These are phyloP conservation scores for Tiliqua scincoides DNA, from an alignment of 2,113 vertebrate genomes.

Conservation along the genomic window DNA sequence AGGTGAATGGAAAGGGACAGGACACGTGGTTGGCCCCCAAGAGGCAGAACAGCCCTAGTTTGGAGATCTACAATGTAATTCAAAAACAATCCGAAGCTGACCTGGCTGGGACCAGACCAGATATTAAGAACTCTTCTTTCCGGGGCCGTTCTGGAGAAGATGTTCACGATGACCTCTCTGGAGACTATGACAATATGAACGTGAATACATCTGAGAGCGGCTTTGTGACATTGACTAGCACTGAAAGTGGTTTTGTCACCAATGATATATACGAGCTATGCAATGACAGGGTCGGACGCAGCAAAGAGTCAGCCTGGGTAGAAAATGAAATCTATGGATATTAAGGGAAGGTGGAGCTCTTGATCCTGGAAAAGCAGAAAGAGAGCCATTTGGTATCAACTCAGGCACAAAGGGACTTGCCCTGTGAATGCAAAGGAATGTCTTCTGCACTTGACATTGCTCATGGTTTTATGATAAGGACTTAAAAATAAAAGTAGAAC, in stretches of 20 bases:
- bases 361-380: neutral
- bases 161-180: slow-evolving; percentile 64
- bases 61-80: slow-evolving; percentile 90
- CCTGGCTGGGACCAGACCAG: slow-evolving; percentile 83
- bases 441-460: accelerated
- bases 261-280: slow-evolving; percentile 93
- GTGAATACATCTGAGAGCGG: slow-evolving; percentile 77
- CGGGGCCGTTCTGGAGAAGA: slow-evolving; percentile 66
- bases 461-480: neutral
- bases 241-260: slow-evolving; percentile 89
- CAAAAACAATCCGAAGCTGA: slow-evolving; percentile 87
- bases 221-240: slow-evolving; percentile 81
- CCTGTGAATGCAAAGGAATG: neutral
- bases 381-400: neutral
- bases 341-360: slow-evolving; percentile 42
- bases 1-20: slow-evolving; percentile 70
- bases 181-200: slow-evolving; percentile 78
- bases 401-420: neutral
- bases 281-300: slow-evolving; percentile 61
- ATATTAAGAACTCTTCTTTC: slow-evolving; percentile 92
- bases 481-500: neutral
- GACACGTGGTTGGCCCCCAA: slow-evolving; percentile 72
- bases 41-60: slow-evolving; percentile 72
- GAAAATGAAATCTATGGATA: slow-evolving; percentile 97
- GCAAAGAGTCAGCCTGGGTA: slow-evolving; percentile 86